Base-by-base conservation (phyloP, 2,888 invertebrate species). In the Chrysodeixis includens region DNA sequence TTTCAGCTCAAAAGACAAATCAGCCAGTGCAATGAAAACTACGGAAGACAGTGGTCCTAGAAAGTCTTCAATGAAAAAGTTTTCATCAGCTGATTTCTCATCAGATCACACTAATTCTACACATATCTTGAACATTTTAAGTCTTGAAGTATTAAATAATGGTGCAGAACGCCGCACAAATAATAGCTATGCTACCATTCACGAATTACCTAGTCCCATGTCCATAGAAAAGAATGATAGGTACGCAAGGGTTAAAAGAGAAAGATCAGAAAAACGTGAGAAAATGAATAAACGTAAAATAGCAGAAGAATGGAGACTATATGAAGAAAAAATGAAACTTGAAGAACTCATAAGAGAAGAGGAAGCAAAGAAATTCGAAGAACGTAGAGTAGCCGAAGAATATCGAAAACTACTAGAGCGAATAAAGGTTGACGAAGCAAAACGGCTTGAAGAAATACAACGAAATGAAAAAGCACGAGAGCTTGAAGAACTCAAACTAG, bases 31-130 rank as follows among this genome's bases (percentile, higher is more conserved):
- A 16, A 56, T 30, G 20, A 61, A 32, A 56, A 18, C 54, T 35
- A n/a, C 18, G 35, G 8, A 6, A 44, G 6, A 0, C 22, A 12
- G 14, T 6, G 6, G 52, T 52, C 30, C 49, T 1, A 73, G 30
- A 20, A 80, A 56, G 56, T 46, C 65, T 32, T 55, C 74, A 10
- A n/a, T 69, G 51, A 78, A 65, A 54, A 74, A 70, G 61, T 5
- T 40, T n/a, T 32, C 49, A 30, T 10, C 6, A 16, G 10, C 46
- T 16, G 49, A 40, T 6, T 30, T 22, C 32, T 0, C 40, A 8
- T 49, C 51, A 30, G 35, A 52, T 30, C 35, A 16, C 12, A 40
- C 26, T n/a, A 30, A 62, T n/a, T 52, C 51, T 18, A 53, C 62
- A 16, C 68, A 68, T 30, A 8, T 59, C 2, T 0, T 22, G 0